Evolutionary conservation across 2,113 vertebrate species (phyloP).

Genomic region (Meriones unguiculatus): DNA sequence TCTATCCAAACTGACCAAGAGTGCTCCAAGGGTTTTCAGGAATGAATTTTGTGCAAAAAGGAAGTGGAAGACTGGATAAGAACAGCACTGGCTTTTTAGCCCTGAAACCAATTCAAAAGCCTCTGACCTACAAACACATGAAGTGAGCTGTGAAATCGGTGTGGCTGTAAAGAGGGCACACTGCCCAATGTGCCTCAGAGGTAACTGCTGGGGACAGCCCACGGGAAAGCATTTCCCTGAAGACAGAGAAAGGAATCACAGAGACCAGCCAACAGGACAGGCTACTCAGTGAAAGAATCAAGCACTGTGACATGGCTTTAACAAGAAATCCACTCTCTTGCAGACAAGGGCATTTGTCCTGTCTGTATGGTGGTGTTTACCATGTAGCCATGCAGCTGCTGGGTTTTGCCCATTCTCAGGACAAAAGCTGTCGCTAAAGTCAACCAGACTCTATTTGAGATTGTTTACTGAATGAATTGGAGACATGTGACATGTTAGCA

Average conservation of each 20-base stretch:
- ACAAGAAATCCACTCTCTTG: neutral
- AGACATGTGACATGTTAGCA: neutral
- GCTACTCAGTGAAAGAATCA: neutral
- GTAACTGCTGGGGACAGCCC: neutral
- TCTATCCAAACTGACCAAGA: neutral
- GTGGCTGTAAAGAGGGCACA: neutral
- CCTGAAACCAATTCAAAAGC: neutral
- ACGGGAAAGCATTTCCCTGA: neutral
- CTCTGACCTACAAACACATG: neutral
- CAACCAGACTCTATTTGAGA: neutral
- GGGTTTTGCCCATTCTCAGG: neutral
- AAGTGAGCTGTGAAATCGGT: neutral
- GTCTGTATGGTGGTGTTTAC: neutral
- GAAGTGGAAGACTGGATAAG: neutral
- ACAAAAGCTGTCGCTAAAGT: neutral
- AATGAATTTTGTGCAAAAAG: neutral
- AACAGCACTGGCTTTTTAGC: neutral
- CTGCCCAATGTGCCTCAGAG: neutral
- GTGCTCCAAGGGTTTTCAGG: neutral
- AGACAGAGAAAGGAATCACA: neutral
- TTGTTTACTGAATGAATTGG: neutral
- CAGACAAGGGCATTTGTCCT: neutral
- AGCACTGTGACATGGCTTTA: neutral
- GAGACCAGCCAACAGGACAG: neutral
- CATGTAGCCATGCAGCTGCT: neutral